Percentiles rank a stretch among this genome's conserved stretches.
phyloP scores from a whole-genome alignment of 1,140 invertebrate species.

The Halictus rubicundus region DNA sequence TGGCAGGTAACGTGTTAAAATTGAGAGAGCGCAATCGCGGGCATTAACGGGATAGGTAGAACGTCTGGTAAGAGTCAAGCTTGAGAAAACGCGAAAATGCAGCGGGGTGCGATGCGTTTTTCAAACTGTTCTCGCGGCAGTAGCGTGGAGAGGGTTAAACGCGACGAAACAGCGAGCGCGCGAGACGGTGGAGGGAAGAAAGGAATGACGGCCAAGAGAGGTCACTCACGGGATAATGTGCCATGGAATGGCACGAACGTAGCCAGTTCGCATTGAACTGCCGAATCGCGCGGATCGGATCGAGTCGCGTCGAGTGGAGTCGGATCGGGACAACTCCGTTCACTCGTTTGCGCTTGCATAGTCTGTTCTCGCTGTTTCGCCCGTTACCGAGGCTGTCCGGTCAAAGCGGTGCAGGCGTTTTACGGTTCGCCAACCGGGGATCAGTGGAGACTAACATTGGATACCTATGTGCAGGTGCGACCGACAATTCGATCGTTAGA shows the following conservation, averaged over 20 bases:
- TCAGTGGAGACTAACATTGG: conserved; percentile 48
- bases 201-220: conserved; percentile 37
- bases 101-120: no score
- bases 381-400: background rate
- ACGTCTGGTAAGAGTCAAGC: no score
- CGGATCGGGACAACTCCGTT: background rate
- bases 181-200: conserved; percentile 2
- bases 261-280: conserved; percentile 67
- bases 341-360: background rate
- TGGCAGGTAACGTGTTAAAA: no score
- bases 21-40: no score
- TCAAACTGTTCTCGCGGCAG: no score
- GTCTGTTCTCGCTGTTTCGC: background rate
- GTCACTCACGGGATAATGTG: conserved; percentile 54
- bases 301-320: background rate
- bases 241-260: conserved; percentile 61
- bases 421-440: conserved; percentile 1
- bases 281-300: conserved; percentile 58
- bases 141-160: background rate
- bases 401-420: background rate
- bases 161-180: conserved; percentile 22
- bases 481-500: background rate
- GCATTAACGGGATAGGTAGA: no score
- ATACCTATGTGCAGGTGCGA: conserved; percentile 64
- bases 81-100: no score